These are phyloP conservation scores for Drosophila paulistorum DNA, from an alignment of 1,140 invertebrate genomes.

Conservation along the genomic window DNA sequence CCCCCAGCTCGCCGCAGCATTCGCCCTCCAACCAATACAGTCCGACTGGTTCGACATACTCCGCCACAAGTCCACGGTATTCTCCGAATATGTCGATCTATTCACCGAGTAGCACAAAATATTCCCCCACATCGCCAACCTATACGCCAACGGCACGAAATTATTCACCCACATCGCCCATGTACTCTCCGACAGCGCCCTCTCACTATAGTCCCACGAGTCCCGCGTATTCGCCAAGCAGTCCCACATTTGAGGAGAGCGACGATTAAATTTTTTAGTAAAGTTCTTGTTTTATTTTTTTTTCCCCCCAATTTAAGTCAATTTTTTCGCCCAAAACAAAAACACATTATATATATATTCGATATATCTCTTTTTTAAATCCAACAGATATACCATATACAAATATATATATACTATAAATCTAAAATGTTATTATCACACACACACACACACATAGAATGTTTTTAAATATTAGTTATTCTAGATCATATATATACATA, in stretches of 20 bases:
- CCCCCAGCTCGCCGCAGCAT: conserved; percentile 85
- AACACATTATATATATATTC: background rate
- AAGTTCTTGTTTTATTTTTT: background rate
- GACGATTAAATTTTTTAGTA: conserved; percentile 55
- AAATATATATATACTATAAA: background rate
- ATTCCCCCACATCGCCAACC: conserved; percentile 91
- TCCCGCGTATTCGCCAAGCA: conserved; percentile 89
- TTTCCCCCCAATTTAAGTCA: background rate
- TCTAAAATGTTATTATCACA: conserved; percentile 7
- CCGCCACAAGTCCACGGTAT: conserved; percentile 86
- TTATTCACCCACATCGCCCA: conserved; percentile 92
- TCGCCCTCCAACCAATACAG: conserved; percentile 82
- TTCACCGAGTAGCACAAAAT: conserved; percentile 89
- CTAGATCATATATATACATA: conserved; percentile 29
- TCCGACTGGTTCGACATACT: conserved; percentile 89
- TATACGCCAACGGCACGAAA: conserved; percentile 79
- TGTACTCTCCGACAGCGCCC: conserved; percentile 90
- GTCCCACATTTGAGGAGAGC: conserved; percentile 77
- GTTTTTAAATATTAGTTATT: conserved; percentile 12
- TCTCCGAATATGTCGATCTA: conserved; percentile 85
- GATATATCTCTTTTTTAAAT: background rate
- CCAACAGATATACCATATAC: background rate
- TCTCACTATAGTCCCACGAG: conserved; percentile 91
- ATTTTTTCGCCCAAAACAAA: background rate
- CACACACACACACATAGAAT: background rate